phyloP scores from a whole-genome alignment of 1,140 invertebrate species.

The Ostrea denselamellosa region DNA sequence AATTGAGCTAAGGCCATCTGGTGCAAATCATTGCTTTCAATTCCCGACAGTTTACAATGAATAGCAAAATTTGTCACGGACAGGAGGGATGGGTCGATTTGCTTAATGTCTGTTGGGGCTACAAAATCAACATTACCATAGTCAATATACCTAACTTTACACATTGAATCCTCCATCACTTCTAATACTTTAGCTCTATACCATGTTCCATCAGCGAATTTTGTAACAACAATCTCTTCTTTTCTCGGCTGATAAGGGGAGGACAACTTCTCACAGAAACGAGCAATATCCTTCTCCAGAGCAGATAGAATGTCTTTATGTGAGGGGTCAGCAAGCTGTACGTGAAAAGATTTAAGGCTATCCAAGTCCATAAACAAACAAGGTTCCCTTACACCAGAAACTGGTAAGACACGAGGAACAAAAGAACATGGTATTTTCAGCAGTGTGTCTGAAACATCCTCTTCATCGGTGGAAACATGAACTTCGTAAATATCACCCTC shows the following conservation, averaged over 20 bases:
- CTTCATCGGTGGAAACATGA: neutral
- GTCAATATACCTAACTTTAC: constrained; percentile 54
- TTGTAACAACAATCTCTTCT: constrained; percentile 54
- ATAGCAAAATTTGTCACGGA: constrained; percentile 40
- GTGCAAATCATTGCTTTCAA: neutral
- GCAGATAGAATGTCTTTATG: neutral
- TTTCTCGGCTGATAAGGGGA: constrained; percentile 9
- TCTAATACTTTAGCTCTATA: constrained; percentile 55
- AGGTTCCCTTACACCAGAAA: neutral
- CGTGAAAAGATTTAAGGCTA: neutral
- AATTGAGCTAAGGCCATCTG: neutral
- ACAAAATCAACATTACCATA: constrained; percentile 55
- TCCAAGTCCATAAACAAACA: constrained; percentile 15
- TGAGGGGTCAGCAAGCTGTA: neutral
- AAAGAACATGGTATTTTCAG: neutral
- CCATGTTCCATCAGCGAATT: constrained; percentile 53
- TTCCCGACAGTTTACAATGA: constrained; percentile 42
- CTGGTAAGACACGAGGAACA: constrained; percentile 17
- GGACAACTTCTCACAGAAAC: neutral
- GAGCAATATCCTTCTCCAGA: neutral
- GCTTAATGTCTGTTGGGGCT: neutral
- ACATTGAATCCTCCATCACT: constrained; percentile 26
- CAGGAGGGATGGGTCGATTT: neutral
- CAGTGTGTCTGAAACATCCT: neutral
- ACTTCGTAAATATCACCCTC: constrained; percentile 13